Evolutionary conservation across 1,140 invertebrate species (phyloP).

Genomic region (Drosophila auraria): DNA sequence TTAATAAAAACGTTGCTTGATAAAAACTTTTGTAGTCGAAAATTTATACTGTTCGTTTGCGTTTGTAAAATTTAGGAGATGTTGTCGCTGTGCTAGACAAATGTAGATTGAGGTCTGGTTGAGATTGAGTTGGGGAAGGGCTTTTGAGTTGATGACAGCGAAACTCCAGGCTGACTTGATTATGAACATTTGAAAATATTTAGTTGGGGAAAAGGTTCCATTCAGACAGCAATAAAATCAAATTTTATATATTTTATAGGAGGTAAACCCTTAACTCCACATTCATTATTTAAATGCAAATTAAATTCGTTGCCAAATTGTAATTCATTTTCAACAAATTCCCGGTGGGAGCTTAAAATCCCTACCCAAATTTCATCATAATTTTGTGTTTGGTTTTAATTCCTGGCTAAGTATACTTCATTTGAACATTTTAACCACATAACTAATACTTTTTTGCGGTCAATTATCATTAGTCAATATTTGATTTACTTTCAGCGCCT

Average conservation of each 20-base stretch:
- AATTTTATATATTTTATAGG: too few species aligned
- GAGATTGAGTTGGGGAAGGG: too few species aligned
- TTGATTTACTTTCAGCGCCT: conserved; percentile 8
- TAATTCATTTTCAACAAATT: background rate
- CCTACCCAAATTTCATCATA: background rate
- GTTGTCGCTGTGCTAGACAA: too few species aligned
- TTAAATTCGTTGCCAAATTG: too few species aligned
- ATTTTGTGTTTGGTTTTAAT: background rate
- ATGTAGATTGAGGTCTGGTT: background rate
- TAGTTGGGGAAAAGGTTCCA: too few species aligned
- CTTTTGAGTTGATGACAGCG: too few species aligned
- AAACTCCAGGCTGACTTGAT: too few species aligned
- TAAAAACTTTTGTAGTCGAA: background rate
- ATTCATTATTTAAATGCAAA: too few species aligned
- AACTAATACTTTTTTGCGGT: background rate
- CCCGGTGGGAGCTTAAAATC: background rate
- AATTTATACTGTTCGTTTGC: background rate
- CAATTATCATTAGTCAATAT: background rate
- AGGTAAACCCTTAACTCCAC: too few species aligned
- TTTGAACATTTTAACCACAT: background rate
- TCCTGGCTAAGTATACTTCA: background rate
- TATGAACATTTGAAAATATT: too few species aligned
- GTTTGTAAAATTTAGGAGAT: background rate
- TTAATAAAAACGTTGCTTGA: background rate
- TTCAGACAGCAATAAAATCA: too few species aligned